Evolutionary conservation across 2,888 invertebrate genomes (phyloP), one percentile per base, ranked within the genome.

Genomic region (Phoenoteleia sp.): DNA sequence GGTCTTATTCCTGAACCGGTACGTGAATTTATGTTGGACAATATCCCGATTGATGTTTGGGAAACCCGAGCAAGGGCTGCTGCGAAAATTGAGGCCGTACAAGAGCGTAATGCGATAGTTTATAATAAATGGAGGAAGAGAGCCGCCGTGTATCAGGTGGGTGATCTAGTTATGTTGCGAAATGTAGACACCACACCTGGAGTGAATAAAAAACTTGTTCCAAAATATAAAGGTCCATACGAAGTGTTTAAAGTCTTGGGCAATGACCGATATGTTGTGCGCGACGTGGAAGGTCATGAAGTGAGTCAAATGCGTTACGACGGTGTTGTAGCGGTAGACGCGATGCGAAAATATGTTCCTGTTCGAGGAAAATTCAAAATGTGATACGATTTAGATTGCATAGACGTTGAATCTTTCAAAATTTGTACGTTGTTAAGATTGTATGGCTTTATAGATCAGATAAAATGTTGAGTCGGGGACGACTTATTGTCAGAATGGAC

Each of bases 111-210:
- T 76, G 85, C 89, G 79, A 49, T 21, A 17, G 71, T 74, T 71
- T 91, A 87, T 77, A 84, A 91, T 71, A 81, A 75, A 25, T 88
- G 64, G 19, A 87, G 87, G 54, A 89, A 89, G 83, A 29, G 6
- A 15, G 80, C 80, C 1, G 27, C 13, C n/a, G 11, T 42, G 0
- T 87, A 85, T 45, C 29, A 66, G 0, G 69, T 60, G 0, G 85
- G 86, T 9, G 87, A 88, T 33, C 75, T 80, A 11, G 85, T 88
- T 0, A 81, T 85, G 79, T 56, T 84, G 6, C 72, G 39, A 17
- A 86, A 86, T 36, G 36, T 64, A 7, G 82, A 79, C 25, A 81
- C 49, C 17, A 77, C 87, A 82, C 3, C n/a, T 3, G 13, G 39
- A 2, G 39, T 39, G 13, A 39, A 39, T n/a, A 39, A 39, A 5